Evolutionary conservation across 1,140 invertebrate genomes (phyloP), one percentile per base, ranked within the genome.

Genomic region (Trypoxylus dichotomus): DNA sequence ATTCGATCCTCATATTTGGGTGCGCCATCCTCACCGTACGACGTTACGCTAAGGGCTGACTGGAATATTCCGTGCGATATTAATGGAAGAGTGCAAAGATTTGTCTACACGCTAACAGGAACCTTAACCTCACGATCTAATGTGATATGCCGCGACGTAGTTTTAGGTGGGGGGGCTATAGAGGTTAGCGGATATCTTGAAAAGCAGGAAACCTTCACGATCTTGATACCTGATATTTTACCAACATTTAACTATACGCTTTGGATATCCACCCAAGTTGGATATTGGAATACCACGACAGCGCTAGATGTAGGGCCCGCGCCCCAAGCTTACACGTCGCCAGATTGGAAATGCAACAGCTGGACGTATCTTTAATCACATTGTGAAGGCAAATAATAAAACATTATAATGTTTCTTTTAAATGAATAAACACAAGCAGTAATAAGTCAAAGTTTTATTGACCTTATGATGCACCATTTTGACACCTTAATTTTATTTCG

Each of bases 31-130:
- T 25, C 60, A 1, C 72, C 72, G 0, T 74, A 74, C 11, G 37
- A 74, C 15, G 72, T 74, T 2, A 24, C 72, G 1, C 3, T 43
- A 11, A 43, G 10, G n/a, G 37, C 41, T 74, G 13, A 21, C 5
- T 74, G 72, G 72, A 24, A 21, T 8, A 15, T 74, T 37, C 72
- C 72, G 5, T 74, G 72, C n/a, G 29, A 74, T 29, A 24, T 74
- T 11, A 74, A 74, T 29, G 72, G 72, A 7, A 21, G 19, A 10
- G 19, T 74, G 19, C 19, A n/a, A 24, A 27, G 41, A 19, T 74
- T 74, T n/a, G 15, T 15, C 15, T 74, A 74, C 29, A 21, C 11
- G 3, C 27, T 74, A 11, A 74, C 29, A 6, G 72, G 72, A 7
- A 74, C 15, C 11, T 21, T 42, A 10, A 74, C 29, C 13, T 19